Conservation (phyloP, 2,888 invertebrate species). For the Nomada hirtipes region DNA sequence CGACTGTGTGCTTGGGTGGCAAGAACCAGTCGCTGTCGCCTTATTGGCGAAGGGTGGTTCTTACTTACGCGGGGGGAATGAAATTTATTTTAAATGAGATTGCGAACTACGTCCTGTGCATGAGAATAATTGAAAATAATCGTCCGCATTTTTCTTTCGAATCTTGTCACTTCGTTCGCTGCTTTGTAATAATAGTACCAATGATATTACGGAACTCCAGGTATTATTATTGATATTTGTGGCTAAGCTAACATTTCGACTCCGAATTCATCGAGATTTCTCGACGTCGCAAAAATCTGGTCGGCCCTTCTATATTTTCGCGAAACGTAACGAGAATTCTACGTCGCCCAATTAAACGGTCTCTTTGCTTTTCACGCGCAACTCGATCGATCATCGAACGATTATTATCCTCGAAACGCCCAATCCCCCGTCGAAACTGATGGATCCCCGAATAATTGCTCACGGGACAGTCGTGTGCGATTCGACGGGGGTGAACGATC, state of each 20-base stretch:
- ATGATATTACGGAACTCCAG: too few species aligned
- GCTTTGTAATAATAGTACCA: too few species aligned
- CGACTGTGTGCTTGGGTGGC: background rate
- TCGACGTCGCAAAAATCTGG: conserved; percentile 4
- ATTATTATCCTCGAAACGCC: conserved; percentile 73
- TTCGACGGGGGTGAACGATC: conserved; percentile 24
- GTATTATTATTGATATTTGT: too few species aligned
- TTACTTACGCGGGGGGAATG: too few species aligned
- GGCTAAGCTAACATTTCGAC: background rate
- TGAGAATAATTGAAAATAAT: background rate
- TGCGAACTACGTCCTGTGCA: too few species aligned
- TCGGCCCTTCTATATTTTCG: background rate
- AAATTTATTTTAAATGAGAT: too few species aligned
- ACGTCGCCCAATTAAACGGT: conserved; percentile 55
- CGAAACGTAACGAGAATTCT: conserved; percentile 50
- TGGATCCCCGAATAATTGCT: conserved; percentile 82
- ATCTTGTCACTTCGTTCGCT: too few species aligned
- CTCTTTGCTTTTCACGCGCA: conserved; percentile 19
- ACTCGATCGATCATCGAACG: conserved; percentile 75
- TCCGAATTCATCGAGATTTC: conserved; percentile 7
- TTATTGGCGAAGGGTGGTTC: background rate
- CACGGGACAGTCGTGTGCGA: conserved; percentile 60
- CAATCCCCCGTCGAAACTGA: conserved; percentile 77
- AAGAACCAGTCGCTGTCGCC: conserved; percentile 1
- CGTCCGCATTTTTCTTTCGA: too few species aligned